Evolutionary conservation across 2,797 vertebrate genomes (phyloP), one percentile per base, ranked within the genome.

Genomic region (Microcaecilia unicolor): DNA sequence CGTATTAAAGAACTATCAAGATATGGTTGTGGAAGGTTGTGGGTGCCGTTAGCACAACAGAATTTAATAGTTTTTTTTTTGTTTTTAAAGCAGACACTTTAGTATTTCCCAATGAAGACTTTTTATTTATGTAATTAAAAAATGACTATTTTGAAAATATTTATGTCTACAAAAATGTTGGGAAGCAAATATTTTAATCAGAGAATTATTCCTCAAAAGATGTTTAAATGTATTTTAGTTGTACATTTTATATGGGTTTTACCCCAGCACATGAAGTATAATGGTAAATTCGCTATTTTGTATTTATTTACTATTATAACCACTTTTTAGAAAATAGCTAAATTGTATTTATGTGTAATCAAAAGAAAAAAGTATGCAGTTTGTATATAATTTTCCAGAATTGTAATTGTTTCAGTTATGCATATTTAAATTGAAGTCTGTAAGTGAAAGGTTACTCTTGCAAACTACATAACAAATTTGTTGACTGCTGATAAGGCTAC

Each of bases 231-330:
- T 90, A 92, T 92, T 93, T 90, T 86, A 86, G 89, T 90, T 98
- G 92, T 96, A 94, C 89, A 97, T 98, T 96, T 85, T 84, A 92
- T 95, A 91, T 87, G 89, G 92, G 93, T 93, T 92, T 87, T 88
- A 92, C 88, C 88, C 90, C 93, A 93, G 83, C 83, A 87, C 91
- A 98, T 97, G 93, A 97, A 98, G 92, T 97, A 98, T 94, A 94
- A 92, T 94, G 89, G 86, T 92, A 88, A 96, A 91, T 98, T 97
- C 91, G 90, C 89, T 97, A 97, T 93, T 95, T 93, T 97, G 93
- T 99, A 98, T 99, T 99, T 99, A 97, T 98, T 99, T 85, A 86
- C 87, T 92, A 97, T 95, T 91, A 93, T 98, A 98, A 98, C 96
- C 91, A 95, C 92, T 96, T 91, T 92, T 92, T 92, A 97, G 91